A percentile compares a stretch with the other conserved stretches of the same genome.
Conservation (phyloP, 2,888 invertebrate genomes). For the Stictocephala bisonia region DNA sequence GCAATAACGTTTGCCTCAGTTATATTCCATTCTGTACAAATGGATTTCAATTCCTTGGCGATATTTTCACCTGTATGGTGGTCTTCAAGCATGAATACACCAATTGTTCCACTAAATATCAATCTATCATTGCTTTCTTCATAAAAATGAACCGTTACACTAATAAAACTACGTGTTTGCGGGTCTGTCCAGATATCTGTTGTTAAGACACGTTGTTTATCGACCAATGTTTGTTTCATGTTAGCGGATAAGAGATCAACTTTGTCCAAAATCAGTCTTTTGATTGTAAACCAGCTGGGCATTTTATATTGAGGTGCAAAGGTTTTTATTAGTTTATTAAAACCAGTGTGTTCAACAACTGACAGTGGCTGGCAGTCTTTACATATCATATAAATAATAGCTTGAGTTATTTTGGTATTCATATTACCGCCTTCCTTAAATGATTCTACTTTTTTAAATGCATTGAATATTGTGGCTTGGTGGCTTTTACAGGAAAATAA, state of each 20-base stretch:
- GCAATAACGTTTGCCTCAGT: constrained; percentile 57
- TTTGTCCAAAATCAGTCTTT: constrained; percentile 29
- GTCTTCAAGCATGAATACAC: constrained; percentile 62
- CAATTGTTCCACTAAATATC: constrained; percentile 57
- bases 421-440: too few species aligned
- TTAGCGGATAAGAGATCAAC: constrained; percentile 28
- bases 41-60: constrained; percentile 57
- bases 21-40: constrained; percentile 59
- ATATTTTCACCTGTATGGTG: constrained; percentile 62
- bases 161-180: constrained; percentile 60
- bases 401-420: too few species aligned
- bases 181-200: constrained; percentile 61
- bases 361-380: too few species aligned
- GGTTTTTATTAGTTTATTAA: too few species aligned
- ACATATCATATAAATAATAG: too few species aligned
- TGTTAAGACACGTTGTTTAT: constrained; percentile 49
- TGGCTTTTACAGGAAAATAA: too few species aligned
- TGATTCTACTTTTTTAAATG: too few species aligned
- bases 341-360: too few species aligned
- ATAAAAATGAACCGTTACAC: constrained; percentile 59
- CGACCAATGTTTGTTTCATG: constrained; percentile 15
- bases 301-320: too few species aligned
- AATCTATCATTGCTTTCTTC: constrained; percentile 45
- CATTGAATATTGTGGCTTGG: too few species aligned
- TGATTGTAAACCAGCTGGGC: too few species aligned